Conservation (phyloP, 2,113 vertebrate genomes). For the Morone chrysops region DNA sequence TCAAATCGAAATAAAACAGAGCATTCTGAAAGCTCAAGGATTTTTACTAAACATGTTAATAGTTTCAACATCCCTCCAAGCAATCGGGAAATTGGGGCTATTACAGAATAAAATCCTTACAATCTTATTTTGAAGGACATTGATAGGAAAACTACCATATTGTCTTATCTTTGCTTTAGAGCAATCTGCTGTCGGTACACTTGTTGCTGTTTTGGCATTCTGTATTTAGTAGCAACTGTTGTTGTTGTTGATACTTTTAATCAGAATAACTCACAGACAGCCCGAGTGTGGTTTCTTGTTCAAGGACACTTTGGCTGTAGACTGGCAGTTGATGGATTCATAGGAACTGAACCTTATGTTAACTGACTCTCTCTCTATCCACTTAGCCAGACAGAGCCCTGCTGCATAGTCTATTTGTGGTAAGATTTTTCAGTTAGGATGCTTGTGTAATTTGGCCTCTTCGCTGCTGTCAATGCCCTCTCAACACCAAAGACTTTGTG, state of each 20-base stretch:
- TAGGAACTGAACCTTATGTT: conserved; percentile 20
- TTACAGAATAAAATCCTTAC: conserved; percentile 13
- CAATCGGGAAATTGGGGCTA: conserved; percentile 26
- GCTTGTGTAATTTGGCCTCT: conserved; percentile 26
- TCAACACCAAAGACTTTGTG: conserved; percentile 22
- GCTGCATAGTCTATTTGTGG: conserved; percentile 22
- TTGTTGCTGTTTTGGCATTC: conserved; percentile 10
- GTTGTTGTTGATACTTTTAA: conserved; percentile 7
- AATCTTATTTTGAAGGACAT: conserved; percentile 21
- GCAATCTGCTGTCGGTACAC: conserved; percentile 1
- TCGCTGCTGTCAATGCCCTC: not conserved
- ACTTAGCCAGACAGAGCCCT: not conserved
- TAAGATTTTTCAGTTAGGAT: conserved; percentile 5
- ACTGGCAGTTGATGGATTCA: conserved; percentile 8
- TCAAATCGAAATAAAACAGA: conserved; percentile 24
- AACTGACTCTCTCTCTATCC: conserved; percentile 16
- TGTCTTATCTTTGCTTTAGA: conserved; percentile 31
- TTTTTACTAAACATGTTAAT: conserved; percentile 55
- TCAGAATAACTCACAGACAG: not conserved
- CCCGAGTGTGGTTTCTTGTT: not conserved
- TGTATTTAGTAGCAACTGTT: not conserved
- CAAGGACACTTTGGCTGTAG: not conserved
- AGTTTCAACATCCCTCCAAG: conserved; percentile 47
- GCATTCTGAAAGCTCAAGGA: conserved; percentile 17
- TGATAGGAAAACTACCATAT: not conserved